Base-by-base conservation (phyloP, 2,113 vertebrate genomes). In the Oncorhynchus keta region DNA sequence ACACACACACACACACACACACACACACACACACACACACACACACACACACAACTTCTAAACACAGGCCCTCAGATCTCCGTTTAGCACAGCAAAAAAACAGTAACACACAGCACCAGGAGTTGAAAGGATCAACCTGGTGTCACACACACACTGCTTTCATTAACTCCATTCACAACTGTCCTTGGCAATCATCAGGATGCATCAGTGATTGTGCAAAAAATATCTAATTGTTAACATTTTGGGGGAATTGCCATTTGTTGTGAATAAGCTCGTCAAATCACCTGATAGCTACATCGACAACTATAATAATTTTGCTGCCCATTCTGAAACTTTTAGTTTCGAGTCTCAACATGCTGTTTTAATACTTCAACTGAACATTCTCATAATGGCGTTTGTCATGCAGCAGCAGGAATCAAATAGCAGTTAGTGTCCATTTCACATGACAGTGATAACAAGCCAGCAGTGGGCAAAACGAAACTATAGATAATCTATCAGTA, bases 1-100 rank as follows among this genome's bases (percentile, higher is more conserved):
- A 51, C 2, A 51, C 83, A 68, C 86, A 83, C 68, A 70, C 74
- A 85, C 16, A 16, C 49, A 51, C 49, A 51, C 2, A 51, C 49
- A 51, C 83, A 68, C 86, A 83, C 68, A 70, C 74, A 85, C 16
- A 16, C 49, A 51, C 49, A 51, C 2, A 51, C 49, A 51, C 83
- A 68, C 86, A 83, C 68, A 70, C 74, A 85, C 85, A 83, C 68
- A 70, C 73, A 85, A 74, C 80, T 85, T 81, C 84, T 76, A 78
- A 91, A 91, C 68, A 79, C 81, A 64, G 79, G 81, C 72, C 79
- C 77, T 86, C 78, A 81, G 79, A 82, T 88, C 82, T 78, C 76
- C 81, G 77, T 80, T 68, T 79, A 84, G 84, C 88, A 87, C 90
- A 90, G 88, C 84, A 85, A 91, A 92, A 92, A 91, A 89, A 90